phyloP scores from a whole-genome alignment of 2,888 invertebrate genomes.

The Sinohyriopsis cumingii region DNA sequence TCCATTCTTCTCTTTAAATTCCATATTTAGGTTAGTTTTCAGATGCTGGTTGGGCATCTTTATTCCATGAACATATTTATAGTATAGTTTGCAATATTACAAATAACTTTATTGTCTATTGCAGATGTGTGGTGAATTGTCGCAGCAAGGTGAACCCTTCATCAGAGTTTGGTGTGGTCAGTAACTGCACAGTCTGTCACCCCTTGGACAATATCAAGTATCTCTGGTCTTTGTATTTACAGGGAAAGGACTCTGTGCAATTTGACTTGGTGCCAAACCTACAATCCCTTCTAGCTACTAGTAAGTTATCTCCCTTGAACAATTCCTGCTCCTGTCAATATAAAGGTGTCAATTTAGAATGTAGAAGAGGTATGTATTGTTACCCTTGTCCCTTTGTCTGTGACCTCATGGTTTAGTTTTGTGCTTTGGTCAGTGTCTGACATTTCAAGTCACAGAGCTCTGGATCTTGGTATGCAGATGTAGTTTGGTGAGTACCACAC shows the following conservation, averaged over 20 bases:
- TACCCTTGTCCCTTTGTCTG: too few species aligned
- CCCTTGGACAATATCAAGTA: constrained; percentile 32
- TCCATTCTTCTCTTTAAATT: too few species aligned
- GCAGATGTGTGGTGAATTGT: constrained; percentile 51
- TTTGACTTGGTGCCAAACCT: constrained; percentile 25
- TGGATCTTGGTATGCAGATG: too few species aligned
- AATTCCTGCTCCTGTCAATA: neutral
- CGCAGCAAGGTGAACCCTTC: constrained; percentile 56
- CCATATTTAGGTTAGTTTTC: too few species aligned
- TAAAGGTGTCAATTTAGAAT: constrained; percentile 3
- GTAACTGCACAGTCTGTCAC: constrained; percentile 38
- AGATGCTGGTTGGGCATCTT: too few species aligned
- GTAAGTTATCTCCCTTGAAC: constrained; percentile 17
- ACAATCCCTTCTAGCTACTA: constrained; percentile 27
- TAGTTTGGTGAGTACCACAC: too few species aligned
- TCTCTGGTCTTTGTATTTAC: constrained; percentile 39
- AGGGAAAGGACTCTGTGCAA: constrained; percentile 8
- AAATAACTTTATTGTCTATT: neutral
- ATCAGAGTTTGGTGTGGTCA: constrained; percentile 35
- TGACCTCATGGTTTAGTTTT: too few species aligned
- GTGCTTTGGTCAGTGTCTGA: too few species aligned
- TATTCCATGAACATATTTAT: too few species aligned
- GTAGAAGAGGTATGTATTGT: neutral
- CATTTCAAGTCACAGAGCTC: too few species aligned
- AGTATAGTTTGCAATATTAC: too few species aligned